phyloP scores from a whole-genome alignment of 2,113 vertebrate species.

The Zosterops lateralis region DNA sequence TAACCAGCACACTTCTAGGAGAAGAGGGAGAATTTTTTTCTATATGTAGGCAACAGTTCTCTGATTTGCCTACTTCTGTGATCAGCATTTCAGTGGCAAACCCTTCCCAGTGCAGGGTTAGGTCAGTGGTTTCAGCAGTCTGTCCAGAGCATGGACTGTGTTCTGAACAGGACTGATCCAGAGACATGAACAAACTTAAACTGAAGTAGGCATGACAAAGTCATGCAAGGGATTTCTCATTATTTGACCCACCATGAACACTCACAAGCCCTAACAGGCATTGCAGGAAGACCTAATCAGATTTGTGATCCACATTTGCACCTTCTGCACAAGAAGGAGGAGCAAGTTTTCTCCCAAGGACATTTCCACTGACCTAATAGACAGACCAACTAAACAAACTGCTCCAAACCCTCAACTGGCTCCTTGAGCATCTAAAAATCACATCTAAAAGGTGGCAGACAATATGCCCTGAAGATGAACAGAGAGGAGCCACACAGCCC shows the following conservation, averaged over 20 bases:
- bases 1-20: background rate
- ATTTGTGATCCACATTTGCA: background rate
- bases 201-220: background rate
- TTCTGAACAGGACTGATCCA: background rate
- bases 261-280: background rate
- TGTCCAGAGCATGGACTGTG: background rate
- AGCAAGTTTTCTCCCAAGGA: background rate
- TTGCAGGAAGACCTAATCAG: background rate
- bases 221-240: background rate
- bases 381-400: background rate
- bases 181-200: background rate
- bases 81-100: background rate
- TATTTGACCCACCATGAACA: background rate
- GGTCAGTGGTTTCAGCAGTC: background rate
- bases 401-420: background rate
- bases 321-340: background rate
- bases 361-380: background rate
- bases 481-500: background rate
- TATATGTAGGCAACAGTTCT: background rate
- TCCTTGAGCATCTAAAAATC: background rate
- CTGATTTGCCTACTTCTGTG: background rate
- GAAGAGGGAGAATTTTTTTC: background rate
- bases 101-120: rapidly evolving
- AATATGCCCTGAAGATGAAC: background rate
- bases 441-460: background rate